phyloP scores from a whole-genome alignment of 2,113 vertebrate genomes.

The Benitochromis conjunctus region DNA sequence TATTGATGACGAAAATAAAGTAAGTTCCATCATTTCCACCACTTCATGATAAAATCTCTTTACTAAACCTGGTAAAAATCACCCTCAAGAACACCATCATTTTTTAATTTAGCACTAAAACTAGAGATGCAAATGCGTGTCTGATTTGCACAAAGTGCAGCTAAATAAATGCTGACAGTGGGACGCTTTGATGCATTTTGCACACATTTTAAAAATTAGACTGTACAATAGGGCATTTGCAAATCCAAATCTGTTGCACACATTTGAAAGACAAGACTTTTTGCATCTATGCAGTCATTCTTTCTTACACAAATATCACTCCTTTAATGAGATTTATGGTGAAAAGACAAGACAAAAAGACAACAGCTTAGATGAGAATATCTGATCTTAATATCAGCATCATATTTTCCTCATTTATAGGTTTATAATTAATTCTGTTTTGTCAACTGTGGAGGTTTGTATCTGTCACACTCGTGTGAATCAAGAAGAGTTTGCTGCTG shows the following conservation, averaged over 20 bases:
- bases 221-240: background rate
- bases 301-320: background rate
- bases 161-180: background rate
- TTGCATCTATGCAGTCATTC: background rate
- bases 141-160: background rate
- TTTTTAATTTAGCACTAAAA: background rate
- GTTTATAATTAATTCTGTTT: background rate
- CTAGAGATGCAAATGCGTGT: background rate
- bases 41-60: background rate
- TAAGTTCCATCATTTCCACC: background rate
- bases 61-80: background rate
- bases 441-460: background rate
- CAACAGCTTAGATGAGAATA: background rate
- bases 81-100: background rate
- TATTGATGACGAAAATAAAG: background rate
- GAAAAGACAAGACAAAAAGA: background rate
- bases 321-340: background rate
- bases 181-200: background rate
- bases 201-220: background rate
- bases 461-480: background rate
- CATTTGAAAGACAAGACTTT: background rate
- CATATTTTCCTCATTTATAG: background rate
- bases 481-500: background rate
- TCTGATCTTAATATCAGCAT: background rate
- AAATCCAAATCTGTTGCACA: background rate